Conservation (phyloP, 2,113 vertebrate species). For the Pseudopipra pipra region DNA sequence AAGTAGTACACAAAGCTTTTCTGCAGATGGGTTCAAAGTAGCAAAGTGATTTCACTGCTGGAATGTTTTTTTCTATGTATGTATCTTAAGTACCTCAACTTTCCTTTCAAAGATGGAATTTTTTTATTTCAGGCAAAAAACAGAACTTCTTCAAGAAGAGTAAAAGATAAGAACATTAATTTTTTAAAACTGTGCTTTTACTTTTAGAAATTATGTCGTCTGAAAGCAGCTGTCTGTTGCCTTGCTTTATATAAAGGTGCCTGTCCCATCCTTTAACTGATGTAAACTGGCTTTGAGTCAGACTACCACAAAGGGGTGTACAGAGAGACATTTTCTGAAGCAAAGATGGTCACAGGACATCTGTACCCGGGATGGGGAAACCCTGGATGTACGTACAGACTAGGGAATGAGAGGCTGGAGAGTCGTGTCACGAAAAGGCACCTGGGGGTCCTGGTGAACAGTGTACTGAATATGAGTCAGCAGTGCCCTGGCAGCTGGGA, state of each 20-base stretch:
- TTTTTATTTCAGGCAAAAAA: background rate
- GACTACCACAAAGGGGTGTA: background rate
- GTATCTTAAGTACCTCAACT: background rate
- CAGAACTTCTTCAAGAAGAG: background rate
- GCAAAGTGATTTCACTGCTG: background rate
- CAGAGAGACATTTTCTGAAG: background rate
- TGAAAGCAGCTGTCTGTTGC: background rate
- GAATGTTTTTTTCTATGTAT: background rate
- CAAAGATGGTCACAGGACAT: background rate
- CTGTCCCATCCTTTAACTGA: background rate
- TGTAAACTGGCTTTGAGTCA: background rate
- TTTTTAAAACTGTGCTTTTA: background rate
- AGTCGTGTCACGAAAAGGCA: background rate
- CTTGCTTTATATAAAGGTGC: background rate
- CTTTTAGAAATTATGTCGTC: background rate
- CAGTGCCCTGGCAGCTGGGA: background rate
- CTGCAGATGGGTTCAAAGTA: background rate
- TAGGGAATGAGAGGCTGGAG: background rate
- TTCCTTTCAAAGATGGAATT: background rate
- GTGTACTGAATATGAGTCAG: background rate
- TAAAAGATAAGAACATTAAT: background rate
- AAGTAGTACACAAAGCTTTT: background rate
- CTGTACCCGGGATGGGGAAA: background rate
- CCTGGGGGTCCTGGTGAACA: accelerated
- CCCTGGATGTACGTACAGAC: too few relatives aligned